phyloP scores from a whole-genome alignment of 2,113 vertebrate genomes.

The Actinemys pallida region DNA sequence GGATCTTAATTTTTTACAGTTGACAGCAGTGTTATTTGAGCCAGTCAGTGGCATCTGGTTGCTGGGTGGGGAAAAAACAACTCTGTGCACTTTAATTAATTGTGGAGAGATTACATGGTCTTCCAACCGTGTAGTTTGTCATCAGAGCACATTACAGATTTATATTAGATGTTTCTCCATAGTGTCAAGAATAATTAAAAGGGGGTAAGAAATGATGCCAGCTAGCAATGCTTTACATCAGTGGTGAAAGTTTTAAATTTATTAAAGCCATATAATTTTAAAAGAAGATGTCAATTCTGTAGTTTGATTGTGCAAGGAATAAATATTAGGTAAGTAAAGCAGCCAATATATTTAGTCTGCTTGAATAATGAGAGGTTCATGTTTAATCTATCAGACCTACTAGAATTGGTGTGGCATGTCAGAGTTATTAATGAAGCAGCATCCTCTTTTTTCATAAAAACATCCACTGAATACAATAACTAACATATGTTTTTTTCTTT shows the following conservation, averaged over 20 bases:
- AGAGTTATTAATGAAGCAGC: constrained; percentile 78
- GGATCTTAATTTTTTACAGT: constrained; percentile 98
- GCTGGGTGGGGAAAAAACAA: constrained; percentile 59
- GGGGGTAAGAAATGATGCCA: constrained; percentile 91
- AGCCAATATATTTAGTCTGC: constrained; percentile 71
- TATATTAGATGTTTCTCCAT: constrained; percentile 99
- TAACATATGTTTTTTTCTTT: constrained; percentile 77
- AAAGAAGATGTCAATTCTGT: constrained; percentile 85
- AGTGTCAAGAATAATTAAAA: constrained; percentile 99
- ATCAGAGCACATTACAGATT: constrained; percentile 99
- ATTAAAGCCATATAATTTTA: constrained; percentile 84
- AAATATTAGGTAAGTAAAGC: constrained; percentile 74
- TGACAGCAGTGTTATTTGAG: constrained; percentile 97
- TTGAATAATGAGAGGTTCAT: constrained; percentile 78
- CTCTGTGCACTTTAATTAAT: constrained; percentile 99
- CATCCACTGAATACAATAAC: constrained; percentile 78
- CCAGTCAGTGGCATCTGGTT: constrained; percentile 97
- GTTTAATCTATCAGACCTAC: constrained; percentile 82
- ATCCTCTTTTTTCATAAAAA: constrained; percentile 76
- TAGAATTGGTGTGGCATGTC: constrained; percentile 74
- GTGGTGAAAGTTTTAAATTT: constrained; percentile 84
- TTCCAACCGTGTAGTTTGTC: constrained; percentile 99
- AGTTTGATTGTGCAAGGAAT: constrained; percentile 79
- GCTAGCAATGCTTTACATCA: constrained; percentile 87
- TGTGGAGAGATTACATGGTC: constrained; percentile 99